Base-by-base conservation (phyloP, 1,140 invertebrate genomes). In the Diachasma alloeum region DNA sequence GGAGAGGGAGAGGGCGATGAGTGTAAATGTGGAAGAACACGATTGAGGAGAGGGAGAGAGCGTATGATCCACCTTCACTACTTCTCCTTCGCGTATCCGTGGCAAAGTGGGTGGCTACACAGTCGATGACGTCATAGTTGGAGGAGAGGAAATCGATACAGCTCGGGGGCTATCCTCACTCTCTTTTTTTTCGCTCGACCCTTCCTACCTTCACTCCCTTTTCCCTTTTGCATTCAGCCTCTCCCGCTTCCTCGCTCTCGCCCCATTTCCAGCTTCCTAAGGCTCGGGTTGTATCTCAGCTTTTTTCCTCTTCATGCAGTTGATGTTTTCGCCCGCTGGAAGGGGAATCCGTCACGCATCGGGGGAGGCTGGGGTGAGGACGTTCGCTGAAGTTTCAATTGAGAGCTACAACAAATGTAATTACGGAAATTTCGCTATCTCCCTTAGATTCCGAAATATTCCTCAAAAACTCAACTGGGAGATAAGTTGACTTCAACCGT, bases 141-240 rank as follows among this genome's bases (percentile, higher is more conserved):
- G 72, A 78, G 77, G 75, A 81, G 81, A 80, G 79, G 81, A 85
- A 83, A 87, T 87, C 86, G 86, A 85, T 86, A 87, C 84, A 86
- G 83, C 84, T 80, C 82, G 82, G 81, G 82, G 81, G 82, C 83
- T 83, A 81, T 79, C 75, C 75, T 80, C 81, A 75, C 63, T 81
- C 80, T 78, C 74, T 56, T 56, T 56, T 74, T 74, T 67, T n/a
- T 42, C 63, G 10, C 19, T 31, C 76, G 76, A 77, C 75, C 73
- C 26, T 11, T 68, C 53, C 31, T 48, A 46, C n/a, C 71, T 77
- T 78, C 76, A 76, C 75, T 78, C 73, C 13, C 31, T 68, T 72
- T 37, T 48, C 71, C n/a, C 71, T 78, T 73, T 73, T 74, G 66
- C 80, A 79, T 77, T 66, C 63, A 46, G 31, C 46, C 75, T 74